Percentiles rank a stretch among this genome's conserved stretches.
Conservation (phyloP, 2,888 invertebrate species). For the Aphodius sticticus region DNA sequence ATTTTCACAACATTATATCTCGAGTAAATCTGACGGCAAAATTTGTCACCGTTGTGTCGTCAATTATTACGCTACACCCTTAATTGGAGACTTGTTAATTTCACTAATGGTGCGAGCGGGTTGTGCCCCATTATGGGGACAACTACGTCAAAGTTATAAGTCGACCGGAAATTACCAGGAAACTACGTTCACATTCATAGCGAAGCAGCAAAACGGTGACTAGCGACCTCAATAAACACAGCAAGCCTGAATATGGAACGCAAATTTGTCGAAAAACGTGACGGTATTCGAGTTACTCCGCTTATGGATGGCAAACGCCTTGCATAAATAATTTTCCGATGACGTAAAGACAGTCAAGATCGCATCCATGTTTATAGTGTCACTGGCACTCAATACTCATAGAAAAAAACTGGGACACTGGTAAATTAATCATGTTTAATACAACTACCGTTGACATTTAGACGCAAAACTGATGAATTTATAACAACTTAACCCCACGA, state of each 20-base stretch:
- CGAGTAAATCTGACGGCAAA: not conserved
- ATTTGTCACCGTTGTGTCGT: not conserved
- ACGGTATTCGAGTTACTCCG: not conserved
- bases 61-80: not conserved
- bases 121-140: too few relatives aligned
- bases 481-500: too few relatives aligned
- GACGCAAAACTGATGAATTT: too few relatives aligned
- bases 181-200: not conserved
- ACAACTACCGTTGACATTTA: too few relatives aligned
- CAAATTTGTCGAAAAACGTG: not conserved
- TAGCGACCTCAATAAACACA: not conserved
- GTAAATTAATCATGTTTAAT: too few relatives aligned
- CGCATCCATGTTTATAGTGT: not conserved
- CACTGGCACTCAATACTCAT: not conserved
- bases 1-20: too few relatives aligned
- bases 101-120: not conserved
- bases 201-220: not conserved
- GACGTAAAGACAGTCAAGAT: not conserved
- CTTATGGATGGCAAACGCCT: not conserved
- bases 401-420: not conserved
- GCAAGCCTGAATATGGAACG: not conserved
- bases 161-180: not conserved
- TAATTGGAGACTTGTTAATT: not conserved
- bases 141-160: not conserved
- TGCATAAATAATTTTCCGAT: slow-evolving; percentile 16